Conservation (phyloP, 2,113 vertebrate genomes). For the Microtus oregoni region DNA sequence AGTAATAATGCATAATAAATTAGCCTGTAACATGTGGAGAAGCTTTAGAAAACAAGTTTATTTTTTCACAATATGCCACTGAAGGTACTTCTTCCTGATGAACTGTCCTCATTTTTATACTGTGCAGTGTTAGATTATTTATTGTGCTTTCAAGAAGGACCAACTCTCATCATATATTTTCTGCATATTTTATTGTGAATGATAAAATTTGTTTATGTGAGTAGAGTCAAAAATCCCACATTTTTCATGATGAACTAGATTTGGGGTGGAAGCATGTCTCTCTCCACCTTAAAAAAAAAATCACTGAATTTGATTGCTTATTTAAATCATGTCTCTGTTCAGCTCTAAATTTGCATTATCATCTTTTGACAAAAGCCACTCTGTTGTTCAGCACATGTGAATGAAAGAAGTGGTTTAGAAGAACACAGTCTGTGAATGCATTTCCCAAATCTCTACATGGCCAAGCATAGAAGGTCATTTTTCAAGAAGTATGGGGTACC, state of each 20-base stretch:
- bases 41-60: constrained; percentile 69
- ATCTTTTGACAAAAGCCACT: constrained; percentile 48
- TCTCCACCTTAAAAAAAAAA: constrained; percentile 73
- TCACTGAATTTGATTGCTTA: constrained; percentile 56
- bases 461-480: not conserved
- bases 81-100: constrained; percentile 68
- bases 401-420: constrained; percentile 40
- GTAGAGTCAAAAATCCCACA: constrained; percentile 63
- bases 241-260: constrained; percentile 75
- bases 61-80: constrained; percentile 56
- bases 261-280: constrained; percentile 9
- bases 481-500: not conserved
- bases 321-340: constrained; percentile 69
- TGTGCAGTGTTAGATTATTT: constrained; percentile 69
- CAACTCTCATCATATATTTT: constrained; percentile 75
- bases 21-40: constrained; percentile 66
- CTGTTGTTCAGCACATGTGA: constrained; percentile 33
- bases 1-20: constrained; percentile 74
- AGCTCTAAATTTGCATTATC: constrained; percentile 71
- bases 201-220: constrained; percentile 74
- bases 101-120: constrained; percentile 74
- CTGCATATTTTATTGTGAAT: constrained; percentile 71
- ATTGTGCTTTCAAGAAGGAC: constrained; percentile 74
- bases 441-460: not conserved
- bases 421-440: not conserved